Base-by-base conservation (phyloP, 2,888 invertebrate species). In the Epinotia bilunana region DNA sequence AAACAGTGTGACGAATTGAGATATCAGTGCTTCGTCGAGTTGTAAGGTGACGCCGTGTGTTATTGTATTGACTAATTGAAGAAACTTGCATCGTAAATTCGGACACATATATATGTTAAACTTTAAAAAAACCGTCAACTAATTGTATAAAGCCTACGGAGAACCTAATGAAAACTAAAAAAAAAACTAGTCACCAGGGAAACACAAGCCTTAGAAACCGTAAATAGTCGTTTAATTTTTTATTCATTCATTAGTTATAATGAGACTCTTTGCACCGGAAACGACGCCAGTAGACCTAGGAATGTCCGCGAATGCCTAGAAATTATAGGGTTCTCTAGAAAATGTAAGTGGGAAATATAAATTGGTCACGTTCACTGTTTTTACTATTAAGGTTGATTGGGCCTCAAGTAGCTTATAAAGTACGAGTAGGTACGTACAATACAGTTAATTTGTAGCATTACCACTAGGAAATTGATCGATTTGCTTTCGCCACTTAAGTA, bases 1-100 rank as follows among this genome's bases (percentile, higher is more conserved):
- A 87, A 64, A 87, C 87, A 87, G 92, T 91, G 91, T 92, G 92
- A 91, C 93, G 92, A 94, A 94, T 94, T 86, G 89, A 91, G 86
- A 82, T 91, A 92, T 93, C 93, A 91, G 91, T 91, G 90, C 92
- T 90, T 88, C 89, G 90, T 88, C 83, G 85, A 84, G 81, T 82
- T 86, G 86, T 84, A 86, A 88, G 89, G 64, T 74, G 74, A 74
- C 65, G 60, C 55, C 16, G 33, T 49, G 33, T 18, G 74, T 58
- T 70, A 74, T 58, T 70, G 70, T 65, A 60, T 70, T 74, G 58
- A 18, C 43, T 65, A 71, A 70, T 71, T 60, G 53, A 65, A 64
- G 11, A 46, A 46, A 46, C 11, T 11, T 46, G 12, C 46, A 28
- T 28, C 23, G 23, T 28, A 28, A 28, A 28, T 28, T 28, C 3